phyloP scores from a whole-genome alignment of 2,888 invertebrate species.

The Torymus aiolomorphi region DNA sequence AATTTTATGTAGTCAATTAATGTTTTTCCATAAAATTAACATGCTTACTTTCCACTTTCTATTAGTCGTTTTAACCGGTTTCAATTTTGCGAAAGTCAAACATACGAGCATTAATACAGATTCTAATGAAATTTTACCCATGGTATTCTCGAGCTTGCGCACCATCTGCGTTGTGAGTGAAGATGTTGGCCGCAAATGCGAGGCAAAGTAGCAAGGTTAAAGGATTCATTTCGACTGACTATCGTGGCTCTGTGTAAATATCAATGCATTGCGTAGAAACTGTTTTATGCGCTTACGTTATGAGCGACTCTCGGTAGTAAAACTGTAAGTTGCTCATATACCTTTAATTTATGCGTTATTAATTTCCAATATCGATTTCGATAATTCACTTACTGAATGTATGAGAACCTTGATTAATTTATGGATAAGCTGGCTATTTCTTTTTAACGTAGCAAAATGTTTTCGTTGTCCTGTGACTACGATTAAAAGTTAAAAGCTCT shows the following conservation, averaged over 20 bases:
- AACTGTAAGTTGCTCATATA: conserved; percentile 12
- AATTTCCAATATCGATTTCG: conserved; percentile 15
- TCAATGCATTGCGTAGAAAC: background rate
- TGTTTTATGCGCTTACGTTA: background rate
- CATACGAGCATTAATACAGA: background rate
- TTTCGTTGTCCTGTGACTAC: too few species aligned
- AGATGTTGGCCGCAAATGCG: background rate
- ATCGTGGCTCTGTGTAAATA: background rate
- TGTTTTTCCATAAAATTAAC: too few species aligned
- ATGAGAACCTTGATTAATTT: too few species aligned
- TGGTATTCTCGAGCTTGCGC: conserved; percentile 4
- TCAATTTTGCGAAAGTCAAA: too few species aligned
- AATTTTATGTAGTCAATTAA: too few species aligned
- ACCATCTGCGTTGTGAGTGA: background rate
- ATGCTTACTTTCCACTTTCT: too few species aligned
- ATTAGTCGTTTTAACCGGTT: too few species aligned
- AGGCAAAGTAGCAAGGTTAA: conserved; percentile 12
- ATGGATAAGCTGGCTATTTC: too few species aligned
- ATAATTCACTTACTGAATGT: too few species aligned
- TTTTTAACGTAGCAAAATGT: too few species aligned
- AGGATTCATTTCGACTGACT: conserved; percentile 1
- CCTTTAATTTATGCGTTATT: conserved; percentile 16
- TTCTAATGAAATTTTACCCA: conserved; percentile 5
- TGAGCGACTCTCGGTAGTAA: conserved; percentile 14
- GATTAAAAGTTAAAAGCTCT: too few species aligned